Conservation (phyloP, 2,113 vertebrate genomes). For the Regulus satrapa region DNA sequence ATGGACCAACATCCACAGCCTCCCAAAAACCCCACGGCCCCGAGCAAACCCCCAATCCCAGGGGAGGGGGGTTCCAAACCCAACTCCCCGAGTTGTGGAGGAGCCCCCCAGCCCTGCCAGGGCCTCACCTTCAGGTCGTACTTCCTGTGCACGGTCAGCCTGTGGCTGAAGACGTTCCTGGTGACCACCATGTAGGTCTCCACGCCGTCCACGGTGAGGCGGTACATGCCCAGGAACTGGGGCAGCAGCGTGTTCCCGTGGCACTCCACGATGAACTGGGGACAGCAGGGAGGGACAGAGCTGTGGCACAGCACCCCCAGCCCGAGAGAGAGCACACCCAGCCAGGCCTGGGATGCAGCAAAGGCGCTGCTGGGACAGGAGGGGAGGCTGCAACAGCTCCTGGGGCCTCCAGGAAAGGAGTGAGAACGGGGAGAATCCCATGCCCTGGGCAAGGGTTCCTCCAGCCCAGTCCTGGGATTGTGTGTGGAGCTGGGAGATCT, state of each 20-base stretch:
- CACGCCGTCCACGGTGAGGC: constrained; percentile 92
- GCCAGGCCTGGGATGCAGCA: background rate
- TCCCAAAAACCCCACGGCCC: background rate
- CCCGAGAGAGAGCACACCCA: too few relatives aligned
- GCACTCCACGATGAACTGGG: constrained; percentile 95
- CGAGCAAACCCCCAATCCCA: background rate
- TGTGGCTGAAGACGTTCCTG: constrained; percentile 93
- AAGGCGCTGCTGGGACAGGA: background rate
- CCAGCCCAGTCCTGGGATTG: too few relatives aligned
- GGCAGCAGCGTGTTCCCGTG: constrained; percentile 95
- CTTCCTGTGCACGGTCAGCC: constrained; percentile 92
- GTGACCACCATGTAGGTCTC: constrained; percentile 98
- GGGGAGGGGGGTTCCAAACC: background rate
- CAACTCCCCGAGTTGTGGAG: rapidly evolving
- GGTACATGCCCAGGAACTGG: constrained; percentile 97
- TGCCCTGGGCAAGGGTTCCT: background rate
- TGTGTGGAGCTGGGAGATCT: background rate
- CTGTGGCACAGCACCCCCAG: too few relatives aligned
- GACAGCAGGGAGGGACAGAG: background rate
- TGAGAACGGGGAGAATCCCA: background rate
- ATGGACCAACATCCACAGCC: background rate
- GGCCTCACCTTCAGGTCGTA: constrained; percentile 91
- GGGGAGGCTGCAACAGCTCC: background rate
- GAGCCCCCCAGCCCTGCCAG: background rate
- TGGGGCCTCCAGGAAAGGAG: background rate